A percentile compares a stretch with the other conserved stretches of the same genome.
These are phyloP conservation scores for Bos javanicus DNA, from an alignment of 2,113 vertebrate genomes.

Conservation along the genomic window DNA sequence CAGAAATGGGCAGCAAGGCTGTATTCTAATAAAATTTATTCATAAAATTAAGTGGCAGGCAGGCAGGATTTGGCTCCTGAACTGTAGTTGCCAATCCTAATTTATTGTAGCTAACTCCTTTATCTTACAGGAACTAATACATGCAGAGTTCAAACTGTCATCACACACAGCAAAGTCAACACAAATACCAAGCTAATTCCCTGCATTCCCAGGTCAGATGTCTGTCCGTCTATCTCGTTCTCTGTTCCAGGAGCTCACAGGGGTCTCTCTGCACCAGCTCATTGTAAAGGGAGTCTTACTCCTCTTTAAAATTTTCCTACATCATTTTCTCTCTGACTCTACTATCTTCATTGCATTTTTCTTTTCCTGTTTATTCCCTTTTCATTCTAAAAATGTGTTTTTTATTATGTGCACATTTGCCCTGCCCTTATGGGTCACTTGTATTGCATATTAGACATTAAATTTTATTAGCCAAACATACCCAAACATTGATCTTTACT, in stretches of 20 bases:
- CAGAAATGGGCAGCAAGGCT: not conserved
- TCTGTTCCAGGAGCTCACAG: not conserved
- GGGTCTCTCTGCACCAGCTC: not conserved
- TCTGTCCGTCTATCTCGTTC: not conserved
- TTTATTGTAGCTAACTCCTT: not conserved
- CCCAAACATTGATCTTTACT: not conserved
- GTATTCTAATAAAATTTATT: not conserved
- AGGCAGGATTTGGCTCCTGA: not conserved
- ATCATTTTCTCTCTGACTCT: not conserved
- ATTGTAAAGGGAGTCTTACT: not conserved
- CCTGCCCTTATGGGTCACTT: not conserved
- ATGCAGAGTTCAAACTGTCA: not conserved
- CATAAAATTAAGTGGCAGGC: not conserved
- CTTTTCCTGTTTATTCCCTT: not conserved
- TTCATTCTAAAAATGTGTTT: not conserved
- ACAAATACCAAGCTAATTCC: not conserved
- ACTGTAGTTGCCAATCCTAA: not conserved
- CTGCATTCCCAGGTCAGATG: not conserved
- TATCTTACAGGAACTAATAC: not conserved
- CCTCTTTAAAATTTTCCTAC: not conserved
- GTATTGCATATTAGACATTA: not conserved
- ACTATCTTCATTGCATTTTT: not conserved
- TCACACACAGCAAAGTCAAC: not conserved
- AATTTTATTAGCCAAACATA: not conserved
- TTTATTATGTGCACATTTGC: not conserved